A percentile compares a stretch with the other conserved stretches of the same genome.
Evolutionary conservation across 2,888 invertebrate species (phyloP).

Genomic region (Orchesella flavescens): DNA sequence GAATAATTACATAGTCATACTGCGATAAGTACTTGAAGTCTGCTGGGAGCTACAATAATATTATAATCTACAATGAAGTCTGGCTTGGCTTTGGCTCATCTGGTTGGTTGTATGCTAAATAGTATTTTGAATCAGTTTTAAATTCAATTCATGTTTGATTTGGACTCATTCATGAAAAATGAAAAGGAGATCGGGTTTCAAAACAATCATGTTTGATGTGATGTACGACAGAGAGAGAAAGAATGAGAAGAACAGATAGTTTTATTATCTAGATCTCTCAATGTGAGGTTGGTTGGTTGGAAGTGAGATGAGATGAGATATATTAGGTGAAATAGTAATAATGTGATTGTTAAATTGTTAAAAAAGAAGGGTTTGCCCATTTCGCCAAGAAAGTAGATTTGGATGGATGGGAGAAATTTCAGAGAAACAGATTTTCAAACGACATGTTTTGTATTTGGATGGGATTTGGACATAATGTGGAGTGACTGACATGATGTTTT

Average conservation of each 20-base stretch:
- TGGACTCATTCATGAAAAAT: too few relatives aligned
- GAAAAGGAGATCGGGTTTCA: background rate
- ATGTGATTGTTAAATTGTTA: background rate
- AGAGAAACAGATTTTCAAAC: background rate
- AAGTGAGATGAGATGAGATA: background rate
- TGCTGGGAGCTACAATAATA: conserved; percentile 42
- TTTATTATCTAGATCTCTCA: background rate
- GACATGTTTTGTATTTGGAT: conserved; percentile 38
- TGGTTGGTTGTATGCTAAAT: conserved; percentile 17
- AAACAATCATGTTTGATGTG: background rate
- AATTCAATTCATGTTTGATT: conserved; percentile 45
- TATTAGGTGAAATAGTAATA: too few relatives aligned
- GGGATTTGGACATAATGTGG: conserved; percentile 23
- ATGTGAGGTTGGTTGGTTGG: background rate
- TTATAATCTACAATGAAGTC: too few relatives aligned
- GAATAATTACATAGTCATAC: conserved; percentile 43
- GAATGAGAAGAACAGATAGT: too few relatives aligned
- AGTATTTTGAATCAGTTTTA: conserved; percentile 5
- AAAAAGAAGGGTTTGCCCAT: background rate
- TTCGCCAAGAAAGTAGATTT: background rate
- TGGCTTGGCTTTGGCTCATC: too few relatives aligned
- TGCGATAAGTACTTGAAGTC: conserved; percentile 43
- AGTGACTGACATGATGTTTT: conserved; percentile 18
- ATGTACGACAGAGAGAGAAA: too few relatives aligned
- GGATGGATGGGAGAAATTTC: too few relatives aligned